Base-by-base conservation (phyloP, 2,888 invertebrate genomes). In the Hypomecis punctinalis region DNA sequence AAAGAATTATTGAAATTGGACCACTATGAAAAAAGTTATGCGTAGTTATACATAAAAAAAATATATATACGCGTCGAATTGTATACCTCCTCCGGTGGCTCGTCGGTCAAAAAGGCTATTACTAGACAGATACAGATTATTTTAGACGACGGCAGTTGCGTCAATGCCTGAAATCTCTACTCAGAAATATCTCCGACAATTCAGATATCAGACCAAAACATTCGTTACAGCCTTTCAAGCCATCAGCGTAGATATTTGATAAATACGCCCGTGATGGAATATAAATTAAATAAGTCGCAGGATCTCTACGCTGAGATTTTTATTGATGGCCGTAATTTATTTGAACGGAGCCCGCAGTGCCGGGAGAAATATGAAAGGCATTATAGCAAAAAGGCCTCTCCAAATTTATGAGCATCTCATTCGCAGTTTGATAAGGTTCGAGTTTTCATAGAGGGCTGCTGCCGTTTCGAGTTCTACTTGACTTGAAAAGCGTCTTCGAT, bases 321-420 rank as follows among this genome's bases (percentile, higher is more conserved):
- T 93, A 92, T 92, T 91, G 92, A 93, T 91, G 89, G 88, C 80
- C 77, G 88, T 91, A 92, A 92, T 92, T 92, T 91, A 91, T 91
- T 91, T 91, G 88, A 91, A 87, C 91, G 88, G 89, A 86, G 81
- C 90, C 90, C 91, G 87, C 90, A 90, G 89, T 88, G 88, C 81
- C 84, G 81, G 83, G 84, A 90, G 90, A 91, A 91, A 91, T 92
- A 92, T 92, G 91, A 91, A 91, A 90, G 91, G 88, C 90, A 92
- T 92, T 91, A 92, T 86, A 86, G 87, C 86, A 86, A 90, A 90
- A 92, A 91, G 90, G 89, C 90, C 91, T 88, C 87, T 87, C 81
- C 81, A 77, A 90, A 92, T 92, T 91, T 91, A 92, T 91, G 92
- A 89, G 89, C 85, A 86, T 87, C 89, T 88, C 88, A 83, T 83